Evolutionary conservation across 2,113 vertebrate species (phyloP).

Genomic region (Protobothrops flavoviridis): DNA sequence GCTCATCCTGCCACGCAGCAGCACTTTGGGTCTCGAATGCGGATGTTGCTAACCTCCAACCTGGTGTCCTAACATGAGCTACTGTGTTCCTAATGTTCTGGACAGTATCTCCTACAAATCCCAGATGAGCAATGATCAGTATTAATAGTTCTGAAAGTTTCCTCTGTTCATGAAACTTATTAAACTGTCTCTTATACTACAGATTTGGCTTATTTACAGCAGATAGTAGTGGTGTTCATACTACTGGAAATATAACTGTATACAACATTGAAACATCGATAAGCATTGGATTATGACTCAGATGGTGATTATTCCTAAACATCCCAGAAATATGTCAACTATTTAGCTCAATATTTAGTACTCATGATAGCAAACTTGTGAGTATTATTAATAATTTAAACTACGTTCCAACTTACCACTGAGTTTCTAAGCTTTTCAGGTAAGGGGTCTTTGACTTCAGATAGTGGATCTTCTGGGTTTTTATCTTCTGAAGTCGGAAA

Average conservation of each 20-base stretch:
- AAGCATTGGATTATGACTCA: neutral
- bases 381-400: neutral
- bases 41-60: neutral
- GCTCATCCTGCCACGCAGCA: neutral
- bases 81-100: neutral
- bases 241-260: neutral
- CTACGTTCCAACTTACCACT: slow-evolving; percentile 78
- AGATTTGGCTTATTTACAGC: neutral
- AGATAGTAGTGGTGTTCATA: neutral
- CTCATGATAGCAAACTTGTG: neutral
- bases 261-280: neutral
- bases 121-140: neutral
- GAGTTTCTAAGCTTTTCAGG: slow-evolving; percentile 95
- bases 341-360: neutral
- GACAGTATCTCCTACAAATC: neutral
- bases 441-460: slow-evolving; percentile 95
- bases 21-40: neutral
- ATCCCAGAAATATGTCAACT: neutral
- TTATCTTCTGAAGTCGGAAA: slow-evolving; percentile 92
- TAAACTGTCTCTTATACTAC: neutral
- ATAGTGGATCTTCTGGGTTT: slow-evolving; percentile 94
- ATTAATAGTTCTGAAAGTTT: neutral
- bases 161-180: neutral
- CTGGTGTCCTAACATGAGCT: neutral
- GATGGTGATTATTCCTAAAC: neutral